These are phyloP conservation scores for Campaea margaritaria DNA, from an alignment of 2,888 invertebrate genomes.

Conservation along the genomic window DNA sequence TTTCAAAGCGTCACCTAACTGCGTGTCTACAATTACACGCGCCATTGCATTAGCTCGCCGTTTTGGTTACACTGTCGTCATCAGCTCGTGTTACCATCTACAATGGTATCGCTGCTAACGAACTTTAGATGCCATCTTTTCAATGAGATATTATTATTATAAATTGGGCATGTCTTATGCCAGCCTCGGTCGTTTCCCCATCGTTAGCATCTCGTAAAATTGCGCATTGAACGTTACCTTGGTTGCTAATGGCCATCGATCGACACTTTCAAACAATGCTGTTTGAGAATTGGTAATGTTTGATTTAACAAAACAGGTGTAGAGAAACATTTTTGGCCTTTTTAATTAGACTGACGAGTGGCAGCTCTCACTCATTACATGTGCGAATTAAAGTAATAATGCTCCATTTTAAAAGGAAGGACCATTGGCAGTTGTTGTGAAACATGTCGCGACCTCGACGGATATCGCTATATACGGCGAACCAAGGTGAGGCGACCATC, in stretches of 20 bases:
- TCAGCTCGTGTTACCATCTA: constrained; percentile 31
- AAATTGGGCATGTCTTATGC: constrained; percentile 39
- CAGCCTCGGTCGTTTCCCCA: constrained; percentile 43
- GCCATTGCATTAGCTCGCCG: constrained; percentile 47
- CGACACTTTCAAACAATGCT: constrained; percentile 37
- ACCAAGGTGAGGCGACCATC: constrained; percentile 74
- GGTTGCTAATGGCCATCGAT: constrained; percentile 39
- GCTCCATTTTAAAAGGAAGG: constrained; percentile 63
- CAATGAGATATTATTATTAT: constrained; percentile 39
- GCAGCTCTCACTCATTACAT: constrained; percentile 35
- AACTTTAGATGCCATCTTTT: constrained; percentile 35
- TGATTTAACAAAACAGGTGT: too few species aligned
- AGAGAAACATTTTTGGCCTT: too few species aligned
- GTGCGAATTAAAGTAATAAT: constrained; percentile 56
- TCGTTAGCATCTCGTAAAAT: constrained; percentile 44
- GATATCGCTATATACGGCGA: constrained; percentile 75
- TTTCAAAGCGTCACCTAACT: constrained; percentile 45
- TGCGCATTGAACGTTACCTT: constrained; percentile 45
- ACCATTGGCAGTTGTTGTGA: constrained; percentile 64
- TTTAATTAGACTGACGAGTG: too few species aligned
- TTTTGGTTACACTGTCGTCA: constrained; percentile 40
- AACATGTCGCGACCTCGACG: constrained; percentile 72
- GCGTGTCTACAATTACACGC: constrained; percentile 54
- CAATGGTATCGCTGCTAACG: constrained; percentile 38
- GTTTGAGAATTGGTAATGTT: background rate